These are phyloP conservation scores for Protobothrops mucrosquamatus DNA, from an alignment of 2,113 vertebrate genomes.

Conservation along the genomic window DNA sequence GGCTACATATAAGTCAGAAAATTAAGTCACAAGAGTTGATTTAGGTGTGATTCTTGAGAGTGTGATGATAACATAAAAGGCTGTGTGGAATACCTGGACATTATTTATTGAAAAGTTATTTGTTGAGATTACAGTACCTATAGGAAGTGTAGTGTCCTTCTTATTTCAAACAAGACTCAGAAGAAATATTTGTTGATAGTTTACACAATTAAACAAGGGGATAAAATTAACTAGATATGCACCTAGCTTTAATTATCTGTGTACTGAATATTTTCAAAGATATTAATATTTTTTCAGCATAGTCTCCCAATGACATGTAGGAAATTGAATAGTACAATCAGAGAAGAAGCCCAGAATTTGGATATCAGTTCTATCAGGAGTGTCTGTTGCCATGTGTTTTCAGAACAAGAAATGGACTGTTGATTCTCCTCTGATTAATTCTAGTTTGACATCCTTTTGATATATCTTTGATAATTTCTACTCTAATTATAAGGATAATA, in stretches of 20 bases:
- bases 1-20: background rate
- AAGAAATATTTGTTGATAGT: background rate
- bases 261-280: background rate
- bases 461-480: slow-evolving; percentile 73
- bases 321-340: slow-evolving; percentile 43
- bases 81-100: background rate
- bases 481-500: slow-evolving; percentile 76
- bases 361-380: slow-evolving; percentile 65
- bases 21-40: background rate
- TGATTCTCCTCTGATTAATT: slow-evolving; percentile 65
- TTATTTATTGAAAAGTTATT: background rate
- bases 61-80: background rate
- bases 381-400: slow-evolving; percentile 52
- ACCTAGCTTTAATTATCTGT: background rate
- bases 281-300: background rate
- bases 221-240: background rate
- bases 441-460: slow-evolving; percentile 67
- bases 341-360: background rate
- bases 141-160: background rate
- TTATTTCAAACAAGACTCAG: background rate
- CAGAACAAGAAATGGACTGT: slow-evolving; percentile 56
- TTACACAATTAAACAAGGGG: background rate
- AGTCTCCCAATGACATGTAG: background rate
- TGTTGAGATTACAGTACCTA: background rate
- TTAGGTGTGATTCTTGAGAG: background rate